Percentiles rank a stretch among this genome's conserved stretches.
Evolutionary conservation across 2,113 vertebrate genomes (phyloP).

Genomic region (Aix galericulata): DNA sequence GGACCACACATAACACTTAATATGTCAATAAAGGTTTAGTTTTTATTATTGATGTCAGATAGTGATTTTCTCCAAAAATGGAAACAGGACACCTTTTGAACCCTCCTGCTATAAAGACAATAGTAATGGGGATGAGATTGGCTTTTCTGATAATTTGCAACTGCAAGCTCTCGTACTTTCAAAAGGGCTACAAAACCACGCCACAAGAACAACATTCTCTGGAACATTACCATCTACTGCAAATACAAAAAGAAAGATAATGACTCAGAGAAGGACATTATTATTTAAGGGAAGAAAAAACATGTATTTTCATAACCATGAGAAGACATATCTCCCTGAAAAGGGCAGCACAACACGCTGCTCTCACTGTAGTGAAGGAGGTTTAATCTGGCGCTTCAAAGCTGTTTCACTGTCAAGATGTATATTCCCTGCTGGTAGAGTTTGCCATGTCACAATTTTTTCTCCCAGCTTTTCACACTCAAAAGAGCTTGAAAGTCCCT

Average conservation of each 20-base stretch:
- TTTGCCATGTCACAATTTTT: background rate
- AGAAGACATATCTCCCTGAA: background rate
- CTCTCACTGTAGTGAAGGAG: background rate
- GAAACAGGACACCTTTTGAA: background rate
- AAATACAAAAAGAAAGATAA: background rate
- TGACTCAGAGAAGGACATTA: fast-evolving
- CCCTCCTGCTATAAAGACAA: background rate
- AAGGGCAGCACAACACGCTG: background rate
- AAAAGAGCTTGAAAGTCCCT: background rate
- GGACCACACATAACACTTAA: background rate
- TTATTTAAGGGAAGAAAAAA: background rate
- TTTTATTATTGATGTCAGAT: background rate
- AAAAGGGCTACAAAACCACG: background rate
- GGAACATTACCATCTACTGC: background rate
- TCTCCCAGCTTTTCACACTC: background rate
- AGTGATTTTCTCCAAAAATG: background rate
- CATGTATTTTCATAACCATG: background rate
- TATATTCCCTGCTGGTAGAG: background rate
- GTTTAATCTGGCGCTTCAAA: background rate
- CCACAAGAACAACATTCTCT: background rate
- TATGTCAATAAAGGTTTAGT: background rate
- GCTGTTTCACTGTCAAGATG: background rate
- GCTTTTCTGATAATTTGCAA: background rate
- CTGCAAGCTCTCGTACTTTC: background rate
- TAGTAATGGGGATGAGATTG: background rate